These are phyloP conservation scores for Tenthredo amoena DNA, from an alignment of 2,888 invertebrate genomes.

Conservation along the genomic window DNA sequence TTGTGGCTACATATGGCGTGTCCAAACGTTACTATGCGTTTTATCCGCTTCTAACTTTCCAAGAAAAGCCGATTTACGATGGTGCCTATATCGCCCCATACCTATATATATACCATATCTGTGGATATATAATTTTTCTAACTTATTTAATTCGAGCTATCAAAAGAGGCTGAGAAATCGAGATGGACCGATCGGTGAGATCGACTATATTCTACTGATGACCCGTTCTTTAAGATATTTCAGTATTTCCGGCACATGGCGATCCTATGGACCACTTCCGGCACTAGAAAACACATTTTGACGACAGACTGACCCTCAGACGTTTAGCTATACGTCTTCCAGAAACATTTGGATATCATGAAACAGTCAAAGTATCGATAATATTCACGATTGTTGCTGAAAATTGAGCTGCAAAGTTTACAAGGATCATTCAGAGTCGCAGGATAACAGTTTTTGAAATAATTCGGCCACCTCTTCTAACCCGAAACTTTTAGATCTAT, in stretches of 20 bases:
- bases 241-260: constrained; percentile 66
- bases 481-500: background rate
- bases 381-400: too few species aligned
- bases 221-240: constrained; percentile 16
- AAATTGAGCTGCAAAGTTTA: background rate
- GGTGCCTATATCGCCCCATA: background rate
- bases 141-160: background rate
- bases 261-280: constrained; percentile 68
- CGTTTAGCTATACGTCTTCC: background rate
- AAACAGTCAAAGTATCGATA: too few species aligned
- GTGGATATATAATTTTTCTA: background rate
- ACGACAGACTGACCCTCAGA: background rate
- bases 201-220: background rate
- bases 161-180: background rate
- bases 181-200: background rate
- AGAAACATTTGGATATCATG: background rate
- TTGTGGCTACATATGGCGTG: constrained; percentile 44
- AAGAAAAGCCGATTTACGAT: constrained; percentile 18
- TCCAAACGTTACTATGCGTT: background rate
- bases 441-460: too few species aligned
- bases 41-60: constrained; percentile 7
- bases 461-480: background rate
- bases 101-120: background rate
- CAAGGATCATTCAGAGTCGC: background rate
- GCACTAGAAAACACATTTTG: background rate